Evolutionary conservation across 2,888 invertebrate species (phyloP), one percentile per base, ranked within the genome.

Genomic region (Cybosia mesomella): DNA sequence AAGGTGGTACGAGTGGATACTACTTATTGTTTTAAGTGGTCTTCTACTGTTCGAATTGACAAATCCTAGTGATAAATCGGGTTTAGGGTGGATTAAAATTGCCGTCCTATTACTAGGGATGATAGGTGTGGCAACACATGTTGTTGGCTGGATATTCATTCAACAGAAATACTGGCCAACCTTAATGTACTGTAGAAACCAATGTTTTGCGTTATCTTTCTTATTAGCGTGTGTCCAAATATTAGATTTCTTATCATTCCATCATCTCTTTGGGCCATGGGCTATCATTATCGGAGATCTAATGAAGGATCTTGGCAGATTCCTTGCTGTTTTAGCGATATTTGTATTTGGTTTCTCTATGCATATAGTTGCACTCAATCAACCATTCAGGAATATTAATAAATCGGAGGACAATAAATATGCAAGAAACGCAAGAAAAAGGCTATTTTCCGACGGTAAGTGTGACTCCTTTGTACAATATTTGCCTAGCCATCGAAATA

Each of bases 211-310:
- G 0, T 95, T 99, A 86, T 98, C 99, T 68, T 97, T 99, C 89
- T 96, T 99, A 72, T 95, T 99, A 83, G 99, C 99, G 67, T 99
- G 99, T 94, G 99, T 99, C 62, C 99, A 99, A 94, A 98, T 99
- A 85, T 95, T 99, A 86, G 98, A 99, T 95, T 99, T 99, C 91
- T 95, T 99, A 62, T 99, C 99, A 32, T 99, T 99, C 90, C 99
- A 99, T 92, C 99, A 99, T 93, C 96, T 99, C 24, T 99, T 99
- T 89, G 99, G 99, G 60, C 99, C 99, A 0, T 99, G 99, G 99
- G 99, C 99, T 43, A 99, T 99, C 88, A 99, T 99, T 90, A 99
- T 99, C 86, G 98, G 99, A 28, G 98, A 98, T 91, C 95, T 98
- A 67, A 97, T 98, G 96, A 98, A 98, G 90, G 99, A 99, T 91